Evolutionary conservation across 2,888 invertebrate species (phyloP).

Genomic region (Phyto melanocephala): DNA sequence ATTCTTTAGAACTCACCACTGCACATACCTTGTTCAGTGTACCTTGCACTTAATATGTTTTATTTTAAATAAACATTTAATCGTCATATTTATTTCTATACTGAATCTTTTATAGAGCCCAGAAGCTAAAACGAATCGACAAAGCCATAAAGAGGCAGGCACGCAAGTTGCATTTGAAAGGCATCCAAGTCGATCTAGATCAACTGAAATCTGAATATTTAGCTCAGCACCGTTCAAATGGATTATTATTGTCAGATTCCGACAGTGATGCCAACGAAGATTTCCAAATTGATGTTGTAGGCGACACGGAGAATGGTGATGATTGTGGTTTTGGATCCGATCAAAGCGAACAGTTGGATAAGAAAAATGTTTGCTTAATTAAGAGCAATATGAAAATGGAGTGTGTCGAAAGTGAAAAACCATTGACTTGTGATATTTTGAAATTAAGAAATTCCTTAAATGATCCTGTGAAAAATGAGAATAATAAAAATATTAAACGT

Average conservation of each 20-base stretch:
- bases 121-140: slow-evolving; percentile 91
- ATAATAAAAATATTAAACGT: not conserved
- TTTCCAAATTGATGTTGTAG: slow-evolving; percentile 90
- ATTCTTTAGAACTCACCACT: too few relatives aligned
- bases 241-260: slow-evolving; percentile 76
- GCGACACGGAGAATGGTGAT: slow-evolving; percentile 83
- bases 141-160: slow-evolving; percentile 94
- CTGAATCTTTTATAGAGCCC: slow-evolving; percentile 80
- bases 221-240: slow-evolving; percentile 82
- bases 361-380: not conserved
- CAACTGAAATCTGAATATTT: slow-evolving; percentile 89
- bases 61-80: not conserved
- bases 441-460: not conserved
- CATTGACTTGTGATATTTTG: not conserved
- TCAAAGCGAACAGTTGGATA: not conserved
- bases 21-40: too few relatives aligned
- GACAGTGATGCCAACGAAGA: slow-evolving; percentile 79
- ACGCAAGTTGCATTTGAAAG: slow-evolving; percentile 91
- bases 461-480: not conserved
- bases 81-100: not conserved
- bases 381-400: not conserved
- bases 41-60: too few relatives aligned
- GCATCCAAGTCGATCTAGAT: slow-evolving; percentile 90
- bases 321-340: not conserved
- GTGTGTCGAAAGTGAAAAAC: too few relatives aligned